These are phyloP conservation scores for Ursus arctos DNA, from an alignment of 2,113 vertebrate species.

Conservation along the genomic window DNA sequence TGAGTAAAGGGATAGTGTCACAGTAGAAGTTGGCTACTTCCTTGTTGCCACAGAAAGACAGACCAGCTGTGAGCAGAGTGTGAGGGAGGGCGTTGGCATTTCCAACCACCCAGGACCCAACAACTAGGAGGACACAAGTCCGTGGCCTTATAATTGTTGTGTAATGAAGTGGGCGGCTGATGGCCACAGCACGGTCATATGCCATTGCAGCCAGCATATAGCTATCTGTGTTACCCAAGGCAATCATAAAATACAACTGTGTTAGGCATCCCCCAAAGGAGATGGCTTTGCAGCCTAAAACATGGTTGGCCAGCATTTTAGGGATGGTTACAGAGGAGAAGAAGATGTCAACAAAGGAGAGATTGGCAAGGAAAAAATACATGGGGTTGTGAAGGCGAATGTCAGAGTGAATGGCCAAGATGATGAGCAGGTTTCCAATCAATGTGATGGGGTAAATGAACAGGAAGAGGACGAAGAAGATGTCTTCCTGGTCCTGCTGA, in stretches of 20 bases:
- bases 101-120: conserved; percentile 63
- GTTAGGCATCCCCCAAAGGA: conserved; percentile 66
- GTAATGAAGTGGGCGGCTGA: conserved; percentile 73
- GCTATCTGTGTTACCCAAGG: conserved; percentile 64
- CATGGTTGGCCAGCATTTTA: conserved; percentile 52
- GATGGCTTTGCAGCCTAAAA: conserved; percentile 53
- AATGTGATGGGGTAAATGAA: conserved; percentile 77
- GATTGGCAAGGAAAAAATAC: conserved; percentile 80
- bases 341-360: conserved; percentile 79
- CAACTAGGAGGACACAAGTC: conserved; percentile 52
- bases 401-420: conserved; percentile 44
- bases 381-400: conserved; percentile 75
- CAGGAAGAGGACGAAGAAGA: conserved; percentile 77
- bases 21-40: conserved; percentile 74
- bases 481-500: conserved; percentile 45
- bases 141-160: conserved; percentile 36
- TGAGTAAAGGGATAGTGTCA: conserved; percentile 62
- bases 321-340: conserved; percentile 77
- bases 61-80: conserved; percentile 65
- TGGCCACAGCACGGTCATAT: conserved; percentile 72
- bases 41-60: conserved; percentile 69
- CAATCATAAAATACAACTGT: conserved; percentile 77
- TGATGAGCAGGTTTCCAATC: conserved; percentile 80
- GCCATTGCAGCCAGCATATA: conserved; percentile 75
- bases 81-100: conserved; percentile 63